A percentile compares a stretch with the other conserved stretches of the same genome.
Evolutionary conservation across 2,797 vertebrate species (phyloP).

Genomic region (Centroberyx gerrardi): DNA sequence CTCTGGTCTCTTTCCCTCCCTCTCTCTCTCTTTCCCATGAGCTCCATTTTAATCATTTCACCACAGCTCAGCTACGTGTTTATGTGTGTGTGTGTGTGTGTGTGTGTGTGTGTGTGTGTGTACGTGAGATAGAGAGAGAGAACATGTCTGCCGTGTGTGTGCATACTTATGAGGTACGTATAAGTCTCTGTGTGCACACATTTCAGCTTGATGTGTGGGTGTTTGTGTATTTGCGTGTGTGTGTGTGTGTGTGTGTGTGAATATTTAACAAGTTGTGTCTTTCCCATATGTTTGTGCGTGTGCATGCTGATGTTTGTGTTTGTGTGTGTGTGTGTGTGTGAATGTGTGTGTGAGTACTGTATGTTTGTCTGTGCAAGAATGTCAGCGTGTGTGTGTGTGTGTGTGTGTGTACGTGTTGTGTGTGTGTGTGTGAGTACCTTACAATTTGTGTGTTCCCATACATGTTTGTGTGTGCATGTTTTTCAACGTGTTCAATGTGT

Average conservation of each 20-base stretch:
- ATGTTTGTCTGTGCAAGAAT: no score
- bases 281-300: conserved; percentile 4
- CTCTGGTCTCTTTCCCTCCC: background rate
- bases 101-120: background rate
- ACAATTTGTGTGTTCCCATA: no score
- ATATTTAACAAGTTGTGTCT: background rate
- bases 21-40: background rate
- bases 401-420: background rate
- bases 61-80: background rate
- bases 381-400: background rate
- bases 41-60: conserved; percentile 31
- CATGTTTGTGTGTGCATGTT: no score
- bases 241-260: no score
- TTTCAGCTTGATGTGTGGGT: no score
- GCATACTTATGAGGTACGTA: no score
- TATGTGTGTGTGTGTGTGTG: background rate
- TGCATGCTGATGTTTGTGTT: background rate
- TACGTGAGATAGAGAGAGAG: background rate
- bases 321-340: background rate
- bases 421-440: background rate
- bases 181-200: no score
- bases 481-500: no score
- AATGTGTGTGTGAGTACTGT: background rate
- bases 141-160: background rate
- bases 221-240: no score